phyloP scores from a whole-genome alignment of 2,113 vertebrate genomes.

The Morone saxatilis region DNA sequence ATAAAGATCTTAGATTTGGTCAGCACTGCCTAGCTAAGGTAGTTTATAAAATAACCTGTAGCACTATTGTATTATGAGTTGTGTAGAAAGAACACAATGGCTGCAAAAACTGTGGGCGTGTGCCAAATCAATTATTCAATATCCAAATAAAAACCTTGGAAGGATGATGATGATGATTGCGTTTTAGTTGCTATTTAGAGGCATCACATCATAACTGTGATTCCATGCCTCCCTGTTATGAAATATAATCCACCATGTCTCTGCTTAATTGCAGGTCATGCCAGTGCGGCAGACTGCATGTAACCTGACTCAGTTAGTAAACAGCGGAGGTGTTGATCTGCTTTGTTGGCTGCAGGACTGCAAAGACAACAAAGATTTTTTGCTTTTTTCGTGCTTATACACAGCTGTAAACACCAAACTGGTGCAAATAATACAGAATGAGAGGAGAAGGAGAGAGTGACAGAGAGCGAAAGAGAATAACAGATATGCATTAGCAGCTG shows the following conservation, averaged over 20 bases:
- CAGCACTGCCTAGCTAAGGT: neutral
- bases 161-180: constrained; percentile 47
- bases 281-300: constrained; percentile 19
- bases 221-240: constrained; percentile 47
- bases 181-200: constrained; percentile 59
- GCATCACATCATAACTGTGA: constrained; percentile 36
- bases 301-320: constrained; percentile 25
- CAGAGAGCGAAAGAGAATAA: constrained; percentile 17
- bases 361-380: constrained; percentile 1
- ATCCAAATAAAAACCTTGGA: constrained; percentile 64
- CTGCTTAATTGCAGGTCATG: constrained; percentile 48
- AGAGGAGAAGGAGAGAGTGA: constrained; percentile 11
- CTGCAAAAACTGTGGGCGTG: constrained; percentile 45
- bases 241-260: constrained; percentile 47
- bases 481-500: constrained; percentile 64
- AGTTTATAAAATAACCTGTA: constrained; percentile 14
- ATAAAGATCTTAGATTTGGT: neutral
- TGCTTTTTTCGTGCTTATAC: neutral
- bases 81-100: constrained; percentile 34
- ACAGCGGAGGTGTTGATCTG: constrained; percentile 43
- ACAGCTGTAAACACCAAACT: neutral
- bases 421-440: constrained; percentile 10
- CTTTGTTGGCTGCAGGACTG: constrained; percentile 7
- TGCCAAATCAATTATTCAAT: constrained; percentile 66
- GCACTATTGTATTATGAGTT: constrained; percentile 21